Conservation (phyloP, 2,888 invertebrate species). For the Temnothorax unifasciatus region DNA sequence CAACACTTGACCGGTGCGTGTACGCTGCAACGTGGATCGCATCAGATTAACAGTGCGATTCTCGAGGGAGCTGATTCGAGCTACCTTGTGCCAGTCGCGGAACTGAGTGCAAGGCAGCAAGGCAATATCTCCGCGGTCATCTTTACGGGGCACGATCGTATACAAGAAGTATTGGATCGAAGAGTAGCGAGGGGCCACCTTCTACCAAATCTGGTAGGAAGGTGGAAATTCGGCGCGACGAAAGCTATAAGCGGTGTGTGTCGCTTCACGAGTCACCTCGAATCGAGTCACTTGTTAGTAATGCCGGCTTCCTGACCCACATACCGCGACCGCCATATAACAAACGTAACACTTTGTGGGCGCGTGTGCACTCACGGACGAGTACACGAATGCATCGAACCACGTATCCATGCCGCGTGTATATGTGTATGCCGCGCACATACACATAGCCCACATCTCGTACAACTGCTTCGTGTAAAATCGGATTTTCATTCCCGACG, state of each 20-base stretch:
- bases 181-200: slow-evolving; percentile 36
- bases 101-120: slow-evolving; percentile 54
- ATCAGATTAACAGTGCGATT: slow-evolving; percentile 13
- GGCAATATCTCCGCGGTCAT: slow-evolving; percentile 30
- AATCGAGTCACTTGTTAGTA: slow-evolving; percentile 79
- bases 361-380: slow-evolving; percentile 45
- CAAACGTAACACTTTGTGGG: slow-evolving; percentile 65
- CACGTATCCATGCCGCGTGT: not conserved
- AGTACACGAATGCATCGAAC: not conserved
- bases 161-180: slow-evolving; percentile 22
- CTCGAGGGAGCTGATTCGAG: slow-evolving; percentile 10
- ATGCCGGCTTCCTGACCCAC: slow-evolving; percentile 84
- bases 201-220: slow-evolving; percentile 68
- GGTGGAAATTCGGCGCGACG: slow-evolving; percentile 74
- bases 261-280: slow-evolving; percentile 58
- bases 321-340: slow-evolving; percentile 80
- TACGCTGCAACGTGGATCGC: not conserved
- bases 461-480: slow-evolving; percentile 34
- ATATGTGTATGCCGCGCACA: not conserved
- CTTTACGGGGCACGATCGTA: slow-evolving; percentile 56
- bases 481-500: slow-evolving; percentile 62
- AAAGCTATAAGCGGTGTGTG: slow-evolving; percentile 75
- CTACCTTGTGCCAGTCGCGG: slow-evolving; percentile 35
- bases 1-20: not conserved
- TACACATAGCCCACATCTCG: slow-evolving; percentile 4